These are phyloP conservation scores for Xyliphius kryptos DNA, from an alignment of 2,113 vertebrate genomes.

Conservation along the genomic window DNA sequence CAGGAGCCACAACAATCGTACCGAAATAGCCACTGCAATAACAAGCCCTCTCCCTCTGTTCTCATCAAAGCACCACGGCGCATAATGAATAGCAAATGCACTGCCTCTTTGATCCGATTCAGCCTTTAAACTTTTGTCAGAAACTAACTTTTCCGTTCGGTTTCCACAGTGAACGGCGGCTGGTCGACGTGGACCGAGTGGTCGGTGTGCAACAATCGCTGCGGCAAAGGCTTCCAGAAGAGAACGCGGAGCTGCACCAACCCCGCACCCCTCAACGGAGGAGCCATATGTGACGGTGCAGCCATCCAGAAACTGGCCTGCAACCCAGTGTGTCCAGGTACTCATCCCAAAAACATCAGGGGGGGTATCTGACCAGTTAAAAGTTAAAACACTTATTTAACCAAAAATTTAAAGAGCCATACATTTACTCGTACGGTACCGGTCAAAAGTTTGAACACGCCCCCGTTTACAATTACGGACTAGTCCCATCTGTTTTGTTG, in stretches of 20 bases:
- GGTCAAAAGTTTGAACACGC: too few species aligned
- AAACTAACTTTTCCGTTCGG: background rate
- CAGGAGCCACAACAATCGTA: slow-evolving; percentile 1
- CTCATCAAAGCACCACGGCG: slow-evolving; percentile 3
- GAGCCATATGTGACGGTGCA: slow-evolving; percentile 80
- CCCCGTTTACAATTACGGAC: too few species aligned
- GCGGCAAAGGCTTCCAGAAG: slow-evolving; percentile 79
- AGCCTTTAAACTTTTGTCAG: slow-evolving; percentile 5
- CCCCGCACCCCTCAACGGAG: slow-evolving; percentile 79
- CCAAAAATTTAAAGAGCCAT: too few species aligned
- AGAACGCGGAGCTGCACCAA: slow-evolving; percentile 83
- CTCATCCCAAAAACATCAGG: slow-evolving; percentile 20
- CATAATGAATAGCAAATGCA: slow-evolving; percentile 25
- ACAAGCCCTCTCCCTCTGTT: slow-evolving; percentile 10
- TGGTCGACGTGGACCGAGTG: slow-evolving; percentile 88
- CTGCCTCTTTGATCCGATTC: slow-evolving; percentile 3
- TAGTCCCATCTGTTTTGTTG: too few species aligned
- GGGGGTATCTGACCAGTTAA: too few species aligned
- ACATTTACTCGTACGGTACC: too few species aligned
- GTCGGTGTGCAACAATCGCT: slow-evolving; percentile 80
- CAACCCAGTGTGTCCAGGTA: slow-evolving; percentile 80
- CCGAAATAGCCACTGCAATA: slow-evolving; percentile 26
- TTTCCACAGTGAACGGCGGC: slow-evolving; percentile 72
- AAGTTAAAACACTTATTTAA: too few species aligned
- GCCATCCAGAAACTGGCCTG: slow-evolving; percentile 81